Percentiles rank a stretch among this genome's conserved stretches.
These are phyloP conservation scores for Thecocarcelia acutangulata DNA, from an alignment of 2,888 invertebrate species.

Conservation along the genomic window DNA sequence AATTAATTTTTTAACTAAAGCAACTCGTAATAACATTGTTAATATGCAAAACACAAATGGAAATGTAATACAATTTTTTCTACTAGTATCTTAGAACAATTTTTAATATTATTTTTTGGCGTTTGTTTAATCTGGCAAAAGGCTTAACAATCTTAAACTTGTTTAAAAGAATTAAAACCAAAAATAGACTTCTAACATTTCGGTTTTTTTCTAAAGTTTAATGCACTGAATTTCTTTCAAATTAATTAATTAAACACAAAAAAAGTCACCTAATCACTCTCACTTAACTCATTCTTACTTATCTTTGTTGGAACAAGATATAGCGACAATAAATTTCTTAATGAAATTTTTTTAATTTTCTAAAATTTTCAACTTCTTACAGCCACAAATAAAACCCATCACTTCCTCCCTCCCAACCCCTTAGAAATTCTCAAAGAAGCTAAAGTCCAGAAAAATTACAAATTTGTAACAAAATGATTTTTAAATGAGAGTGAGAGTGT, in stretches of 20 bases:
- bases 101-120: slow-evolving; percentile 20
- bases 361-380: slow-evolving; percentile 61
- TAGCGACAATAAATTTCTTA: slow-evolving; percentile 41
- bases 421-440: slow-evolving; percentile 8
- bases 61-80: too few relatives aligned
- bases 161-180: neutral
- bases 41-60: neutral
- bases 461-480: slow-evolving; percentile 48
- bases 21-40: too few relatives aligned
- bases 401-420: slow-evolving; percentile 20
- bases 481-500: slow-evolving; percentile 57
- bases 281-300: slow-evolving; percentile 49
- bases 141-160: neutral
- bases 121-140: neutral
- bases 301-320: neutral
- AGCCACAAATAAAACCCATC: slow-evolving; percentile 9
- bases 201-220: neutral
- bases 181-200: slow-evolving; percentile 19
- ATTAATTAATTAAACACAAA: slow-evolving; percentile 16
- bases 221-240: neutral
- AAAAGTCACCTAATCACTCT: slow-evolving; percentile 41
- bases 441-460: slow-evolving; percentile 13
- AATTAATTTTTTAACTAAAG: too few relatives aligned
- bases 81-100: neutral
- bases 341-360: slow-evolving; percentile 54